Evolutionary conservation across 2,797 vertebrate genomes (phyloP).

Genomic region (Pangasius macronema): DNA sequence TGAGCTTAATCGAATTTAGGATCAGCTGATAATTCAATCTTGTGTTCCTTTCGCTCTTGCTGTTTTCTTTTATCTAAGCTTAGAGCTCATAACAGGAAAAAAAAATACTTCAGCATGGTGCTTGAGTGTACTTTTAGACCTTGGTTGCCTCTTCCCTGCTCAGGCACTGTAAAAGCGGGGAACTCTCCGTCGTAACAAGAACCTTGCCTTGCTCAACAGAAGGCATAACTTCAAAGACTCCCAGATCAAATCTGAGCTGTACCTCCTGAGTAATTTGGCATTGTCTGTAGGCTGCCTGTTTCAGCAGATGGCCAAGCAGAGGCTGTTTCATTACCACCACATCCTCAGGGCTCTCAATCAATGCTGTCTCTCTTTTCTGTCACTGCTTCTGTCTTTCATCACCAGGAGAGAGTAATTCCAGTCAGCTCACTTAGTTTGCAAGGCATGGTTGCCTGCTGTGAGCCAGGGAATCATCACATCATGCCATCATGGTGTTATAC

Average conservation of each 20-base stretch:
- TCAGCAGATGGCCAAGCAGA: constrained; percentile 52
- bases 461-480: constrained; percentile 12
- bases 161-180: not conserved
- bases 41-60: not conserved
- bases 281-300: constrained; percentile 44
- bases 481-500: not conserved
- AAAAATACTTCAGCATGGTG: not conserved
- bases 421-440: constrained; percentile 9
- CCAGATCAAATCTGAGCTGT: constrained; percentile 10
- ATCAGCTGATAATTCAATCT: not conserved
- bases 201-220: constrained; percentile 15
- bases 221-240: constrained; percentile 20
- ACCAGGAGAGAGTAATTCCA: constrained; percentile 36
- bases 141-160: not conserved
- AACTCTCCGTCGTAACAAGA: not conserved
- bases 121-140: not conserved
- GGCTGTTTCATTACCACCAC: constrained; percentile 51
- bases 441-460: constrained; percentile 10
- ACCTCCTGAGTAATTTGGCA: constrained; percentile 38
- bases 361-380: constrained; percentile 37
- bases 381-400: constrained; percentile 46
- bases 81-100: not conserved
- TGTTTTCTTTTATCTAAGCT: constrained; percentile 11
- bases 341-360: constrained; percentile 49
- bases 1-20: not conserved